Percentiles rank a stretch among this genome's conserved stretches.
These are phyloP conservation scores for Tinea pellionella DNA, from an alignment of 2,888 invertebrate genomes.

Conservation along the genomic window DNA sequence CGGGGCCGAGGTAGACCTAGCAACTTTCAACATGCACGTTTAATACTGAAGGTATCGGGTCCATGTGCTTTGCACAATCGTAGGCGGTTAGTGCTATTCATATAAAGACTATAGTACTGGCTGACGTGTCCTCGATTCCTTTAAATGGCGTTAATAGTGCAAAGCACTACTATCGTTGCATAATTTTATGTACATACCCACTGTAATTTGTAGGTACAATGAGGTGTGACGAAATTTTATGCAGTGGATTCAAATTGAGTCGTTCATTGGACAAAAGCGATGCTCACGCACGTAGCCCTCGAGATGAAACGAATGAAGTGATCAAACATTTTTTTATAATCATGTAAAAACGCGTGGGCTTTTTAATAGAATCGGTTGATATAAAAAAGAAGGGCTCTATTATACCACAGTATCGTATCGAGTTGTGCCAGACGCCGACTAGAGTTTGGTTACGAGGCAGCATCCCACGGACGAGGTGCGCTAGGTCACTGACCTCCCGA, in stretches of 20 bases:
- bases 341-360: constrained; percentile 1
- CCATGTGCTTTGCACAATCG: constrained; percentile 11
- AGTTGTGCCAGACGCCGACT: constrained; percentile 7
- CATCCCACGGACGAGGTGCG: constrained; percentile 43
- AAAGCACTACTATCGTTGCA: not conserved
- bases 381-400: constrained; percentile 9
- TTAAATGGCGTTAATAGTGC: not conserved
- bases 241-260: not conserved
- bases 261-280: not conserved
- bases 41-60: not conserved
- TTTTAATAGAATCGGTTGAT: not conserved
- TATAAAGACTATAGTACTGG: not conserved
- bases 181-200: not conserved
- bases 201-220: not conserved
- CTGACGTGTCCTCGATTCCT: constrained; percentile 5
- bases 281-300: not conserved
- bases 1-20: constrained; percentile 21
- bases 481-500: constrained; percentile 39
- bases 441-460: constrained; percentile 27
- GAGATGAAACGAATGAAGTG: not conserved
- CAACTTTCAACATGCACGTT: constrained; percentile 5
- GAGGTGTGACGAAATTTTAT: not conserved
- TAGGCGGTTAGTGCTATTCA: constrained; percentile 4
- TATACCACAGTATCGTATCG: constrained; percentile 8
- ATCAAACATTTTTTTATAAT: constrained; percentile 1